phyloP scores from a whole-genome alignment of 2,797 vertebrate species.

The Cirrhinus mrigala region DNA sequence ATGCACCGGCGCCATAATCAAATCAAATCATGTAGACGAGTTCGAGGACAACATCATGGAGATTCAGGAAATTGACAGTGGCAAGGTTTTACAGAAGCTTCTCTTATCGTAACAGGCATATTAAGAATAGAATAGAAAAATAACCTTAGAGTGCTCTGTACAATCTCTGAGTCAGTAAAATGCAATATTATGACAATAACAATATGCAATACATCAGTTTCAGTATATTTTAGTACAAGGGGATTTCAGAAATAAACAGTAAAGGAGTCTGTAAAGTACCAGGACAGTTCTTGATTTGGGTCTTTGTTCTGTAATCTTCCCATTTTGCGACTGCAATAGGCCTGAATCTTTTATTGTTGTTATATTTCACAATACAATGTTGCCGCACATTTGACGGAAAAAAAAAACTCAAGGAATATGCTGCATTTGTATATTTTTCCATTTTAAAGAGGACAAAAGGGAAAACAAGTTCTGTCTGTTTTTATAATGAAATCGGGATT shows the following conservation, averaged over 20 bases:
- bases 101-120: constrained; percentile 17
- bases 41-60: constrained; percentile 12
- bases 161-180: background rate
- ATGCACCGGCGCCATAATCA: constrained; percentile 11
- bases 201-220: constrained; percentile 1
- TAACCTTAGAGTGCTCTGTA: constrained; percentile 18
- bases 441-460: background rate
- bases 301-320: constrained; percentile 6
- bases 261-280: constrained; percentile 10
- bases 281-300: background rate
- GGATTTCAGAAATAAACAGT: constrained; percentile 3
- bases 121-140: constrained; percentile 31
- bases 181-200: constrained; percentile 18
- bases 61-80: constrained; percentile 7
- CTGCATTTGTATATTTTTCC: background rate
- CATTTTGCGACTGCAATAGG: background rate
- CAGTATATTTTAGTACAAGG: background rate
- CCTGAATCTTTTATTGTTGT: background rate
- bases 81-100: background rate
- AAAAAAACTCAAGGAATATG: background rate
- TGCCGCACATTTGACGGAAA: background rate
- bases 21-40: constrained; percentile 11
- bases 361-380: background rate
- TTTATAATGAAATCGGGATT: background rate
- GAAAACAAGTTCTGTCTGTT: constrained; percentile 18